Evolutionary conservation across 2,113 vertebrate genomes (phyloP).

Genomic region (Myotis yumanensis): DNA sequence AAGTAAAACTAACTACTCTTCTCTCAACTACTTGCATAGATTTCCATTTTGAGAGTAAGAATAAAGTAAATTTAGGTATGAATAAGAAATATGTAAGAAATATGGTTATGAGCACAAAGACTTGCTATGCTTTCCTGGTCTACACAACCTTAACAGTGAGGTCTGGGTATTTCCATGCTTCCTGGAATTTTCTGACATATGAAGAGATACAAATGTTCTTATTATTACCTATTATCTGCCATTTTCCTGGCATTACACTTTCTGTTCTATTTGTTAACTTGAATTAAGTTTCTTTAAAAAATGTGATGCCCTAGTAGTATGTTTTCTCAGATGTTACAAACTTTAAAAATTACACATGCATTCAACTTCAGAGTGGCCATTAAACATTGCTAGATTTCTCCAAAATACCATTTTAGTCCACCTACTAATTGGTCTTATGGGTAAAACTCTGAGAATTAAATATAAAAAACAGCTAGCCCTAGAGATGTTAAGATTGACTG

Average conservation of each 20-base stretch:
- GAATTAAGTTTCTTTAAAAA: neutral
- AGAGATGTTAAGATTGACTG: neutral
- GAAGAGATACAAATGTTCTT: slow-evolving; percentile 2
- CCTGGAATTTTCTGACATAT: neutral
- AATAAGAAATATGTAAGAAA: slow-evolving; percentile 41
- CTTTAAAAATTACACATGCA: neutral
- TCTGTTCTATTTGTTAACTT: neutral
- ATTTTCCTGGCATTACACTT: neutral
- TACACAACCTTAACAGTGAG: neutral
- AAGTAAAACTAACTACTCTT: neutral
- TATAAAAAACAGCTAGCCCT: neutral
- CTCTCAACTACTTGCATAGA: neutral
- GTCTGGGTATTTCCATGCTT: neutral
- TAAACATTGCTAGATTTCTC: neutral
- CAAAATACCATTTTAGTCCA: neutral
- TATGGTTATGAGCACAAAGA: neutral
- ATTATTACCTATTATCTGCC: neutral
- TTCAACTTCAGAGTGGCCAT: neutral
- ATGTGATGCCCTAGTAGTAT: neutral
- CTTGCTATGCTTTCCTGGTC: neutral
- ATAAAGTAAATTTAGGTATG: slow-evolving; percentile 23
- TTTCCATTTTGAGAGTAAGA: neutral
- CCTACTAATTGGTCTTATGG: neutral
- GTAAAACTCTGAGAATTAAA: neutral
- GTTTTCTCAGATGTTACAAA: neutral